A percentile compares a stretch with the other conserved stretches of the same genome.
These are phyloP conservation scores for Margarornis squamiger DNA, from an alignment of 2,797 vertebrate species.

Conservation along the genomic window DNA sequence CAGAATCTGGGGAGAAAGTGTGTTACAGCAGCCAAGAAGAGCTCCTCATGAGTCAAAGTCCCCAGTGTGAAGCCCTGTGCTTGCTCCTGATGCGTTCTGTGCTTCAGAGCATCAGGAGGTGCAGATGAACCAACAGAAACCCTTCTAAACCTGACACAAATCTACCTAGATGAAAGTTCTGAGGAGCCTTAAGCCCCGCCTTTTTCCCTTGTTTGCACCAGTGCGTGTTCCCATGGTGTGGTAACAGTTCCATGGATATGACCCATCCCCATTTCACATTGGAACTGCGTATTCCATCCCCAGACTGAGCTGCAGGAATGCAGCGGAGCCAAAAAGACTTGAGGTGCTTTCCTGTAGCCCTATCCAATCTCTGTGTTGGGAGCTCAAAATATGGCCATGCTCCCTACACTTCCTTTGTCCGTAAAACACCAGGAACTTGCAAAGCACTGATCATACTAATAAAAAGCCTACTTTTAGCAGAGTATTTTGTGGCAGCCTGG, in stretches of 20 bases:
- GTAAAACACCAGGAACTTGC: background rate
- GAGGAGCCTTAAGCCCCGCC: background rate
- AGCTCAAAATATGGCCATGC: background rate
- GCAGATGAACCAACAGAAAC: background rate
- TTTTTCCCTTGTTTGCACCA: background rate
- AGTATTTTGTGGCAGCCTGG: background rate
- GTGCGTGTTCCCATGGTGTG: background rate
- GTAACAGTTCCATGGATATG: background rate
- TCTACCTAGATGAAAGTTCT: background rate
- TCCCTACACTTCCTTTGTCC: background rate
- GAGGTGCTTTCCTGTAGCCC: fast-evolving
- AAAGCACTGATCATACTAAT: background rate
- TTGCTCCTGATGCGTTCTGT: background rate
- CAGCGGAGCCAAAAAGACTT: background rate
- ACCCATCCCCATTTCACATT: background rate
- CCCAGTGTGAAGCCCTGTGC: fast-evolving
- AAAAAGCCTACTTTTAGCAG: background rate
- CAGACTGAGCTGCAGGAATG: background rate
- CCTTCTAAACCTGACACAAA: background rate
- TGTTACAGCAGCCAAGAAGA: background rate
- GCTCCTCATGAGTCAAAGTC: background rate
- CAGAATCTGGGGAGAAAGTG: background rate
- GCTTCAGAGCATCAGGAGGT: background rate
- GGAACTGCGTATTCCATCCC: background rate
- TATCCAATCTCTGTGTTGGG: fast-evolving